Evolutionary conservation across 1,140 invertebrate species (phyloP).

Genomic region (Notospermus geniculatus): DNA sequence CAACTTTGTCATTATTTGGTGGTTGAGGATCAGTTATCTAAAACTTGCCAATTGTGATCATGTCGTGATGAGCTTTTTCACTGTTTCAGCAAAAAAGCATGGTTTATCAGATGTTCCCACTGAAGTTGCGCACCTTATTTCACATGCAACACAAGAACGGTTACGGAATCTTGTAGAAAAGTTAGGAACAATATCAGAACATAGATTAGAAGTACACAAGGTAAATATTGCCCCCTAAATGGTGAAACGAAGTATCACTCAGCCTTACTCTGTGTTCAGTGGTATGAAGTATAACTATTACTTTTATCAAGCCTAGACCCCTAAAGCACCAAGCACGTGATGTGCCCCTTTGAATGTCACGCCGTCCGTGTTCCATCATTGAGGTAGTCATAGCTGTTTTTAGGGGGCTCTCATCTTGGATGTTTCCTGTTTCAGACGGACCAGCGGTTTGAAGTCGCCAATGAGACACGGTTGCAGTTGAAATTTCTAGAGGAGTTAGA

Average conservation of each 20-base stretch:
- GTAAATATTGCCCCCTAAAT: constrained; percentile 55
- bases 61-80: constrained; percentile 15
- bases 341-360: too few relatives aligned
- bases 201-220: constrained; percentile 81
- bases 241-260: too few relatives aligned
- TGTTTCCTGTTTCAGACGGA: constrained; percentile 65
- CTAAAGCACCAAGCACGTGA: too few relatives aligned
- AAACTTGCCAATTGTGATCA: too few relatives aligned
- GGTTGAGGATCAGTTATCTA: too few relatives aligned
- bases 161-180: constrained; percentile 91
- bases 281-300: too few relatives aligned
- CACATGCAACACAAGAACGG: constrained; percentile 92
- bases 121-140: constrained; percentile 87
- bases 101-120: constrained; percentile 82
- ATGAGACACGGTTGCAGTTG: constrained; percentile 88
- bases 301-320: too few relatives aligned
- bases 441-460: constrained; percentile 80
- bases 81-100: constrained; percentile 67
- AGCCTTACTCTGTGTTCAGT: too few relatives aligned
- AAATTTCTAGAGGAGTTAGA: constrained; percentile 96
- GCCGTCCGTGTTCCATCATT: too few relatives aligned
- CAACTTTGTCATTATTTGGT: too few relatives aligned
- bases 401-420: too few relatives aligned
- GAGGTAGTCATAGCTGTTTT: too few relatives aligned
- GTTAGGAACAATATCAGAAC: constrained; percentile 89